Base-by-base conservation (phyloP, 2,888 invertebrate genomes). In the Thyatira batis region DNA sequence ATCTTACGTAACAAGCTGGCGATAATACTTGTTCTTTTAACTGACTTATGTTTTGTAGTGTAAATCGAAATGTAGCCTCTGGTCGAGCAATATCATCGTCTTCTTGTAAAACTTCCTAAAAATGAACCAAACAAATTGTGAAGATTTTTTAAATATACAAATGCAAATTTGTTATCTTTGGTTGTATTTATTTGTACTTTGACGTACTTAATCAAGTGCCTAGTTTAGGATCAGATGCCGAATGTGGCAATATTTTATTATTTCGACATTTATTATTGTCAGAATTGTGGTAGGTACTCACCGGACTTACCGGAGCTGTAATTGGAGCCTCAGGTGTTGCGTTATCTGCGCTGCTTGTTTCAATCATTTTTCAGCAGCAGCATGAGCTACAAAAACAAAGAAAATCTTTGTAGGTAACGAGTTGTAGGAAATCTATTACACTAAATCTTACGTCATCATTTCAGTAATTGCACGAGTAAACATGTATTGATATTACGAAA, bases 11-110 rank as follows among this genome's bases (percentile, higher is more conserved):
- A 74, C 96, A 97, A 0, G 98, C 95, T 3, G 97, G 96, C 11
- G 99, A 99, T 11, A 99, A 92, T 39, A 94, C 94, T 61, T 95
- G 95, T 67, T 95, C 93, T 93, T 96, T 97, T 64, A 99, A 93
- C 78, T 97, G 96, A 69, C 96, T 96, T 71, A 99, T 95, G 84
- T 97, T 96, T 61, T 95, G 94, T 9, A 99, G 96, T 44, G 95
- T 95, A 80, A 95, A 98, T 45, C 95, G 94, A 84, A 99, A 98
- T 2, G 97, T 97, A n/a, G 98, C 98, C 86, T 98, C 98, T 11
- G 98, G 95, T 53, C 98, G 94, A 57, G 97, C 97, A 71, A 97
- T 96, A 85, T 98, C 98, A 20, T 86, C 85, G 92, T 94, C 94
- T 43, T 94, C 94, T 85, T 92, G 92, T 63, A 87, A 80, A 56